Evolutionary conservation across 2,888 invertebrate species (phyloP).

Genomic region (Ectropis crepuscularia): DNA sequence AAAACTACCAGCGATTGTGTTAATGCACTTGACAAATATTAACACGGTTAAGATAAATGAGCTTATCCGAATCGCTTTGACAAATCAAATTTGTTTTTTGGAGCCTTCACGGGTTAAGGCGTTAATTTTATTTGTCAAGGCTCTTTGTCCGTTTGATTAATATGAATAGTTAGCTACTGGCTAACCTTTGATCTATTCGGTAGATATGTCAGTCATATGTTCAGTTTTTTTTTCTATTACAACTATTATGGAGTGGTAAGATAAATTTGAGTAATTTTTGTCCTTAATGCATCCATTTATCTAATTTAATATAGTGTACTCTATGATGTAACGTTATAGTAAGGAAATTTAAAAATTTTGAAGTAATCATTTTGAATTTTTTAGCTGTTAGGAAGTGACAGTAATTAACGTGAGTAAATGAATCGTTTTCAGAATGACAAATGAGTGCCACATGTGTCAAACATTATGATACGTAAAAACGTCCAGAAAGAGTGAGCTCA

Average conservation of each 20-base stretch:
- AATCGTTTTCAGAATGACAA: too few species aligned
- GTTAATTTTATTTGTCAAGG: constrained; percentile 73
- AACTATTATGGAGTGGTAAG: too few species aligned
- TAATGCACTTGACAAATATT: constrained; percentile 44
- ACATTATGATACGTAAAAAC: too few species aligned
- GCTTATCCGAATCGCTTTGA: constrained; percentile 43
- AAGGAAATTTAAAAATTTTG: too few species aligned
- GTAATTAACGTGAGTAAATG: too few species aligned
- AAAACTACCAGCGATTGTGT: constrained; percentile 36
- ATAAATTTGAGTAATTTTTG: background rate
- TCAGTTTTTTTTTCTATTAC: too few species aligned
- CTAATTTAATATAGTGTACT: too few species aligned
- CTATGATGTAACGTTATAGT: too few species aligned
- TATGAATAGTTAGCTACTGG: constrained; percentile 37
- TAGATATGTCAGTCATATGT: constrained; percentile 4
- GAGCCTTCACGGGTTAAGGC: constrained; percentile 61
- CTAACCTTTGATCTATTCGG: constrained; percentile 11
- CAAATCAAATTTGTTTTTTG: constrained; percentile 52
- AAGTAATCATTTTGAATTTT: too few species aligned
- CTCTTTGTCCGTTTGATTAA: constrained; percentile 58
- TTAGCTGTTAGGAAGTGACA: too few species aligned
- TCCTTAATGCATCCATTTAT: background rate
- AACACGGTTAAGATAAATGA: constrained; percentile 37
- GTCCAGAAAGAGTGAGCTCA: too few species aligned
- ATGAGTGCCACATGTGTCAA: too few species aligned